Percentiles rank a stretch among this genome's conserved stretches.
Evolutionary conservation across 2,888 invertebrate genomes (phyloP).

Genomic region (Drosophila birchii): DNA sequence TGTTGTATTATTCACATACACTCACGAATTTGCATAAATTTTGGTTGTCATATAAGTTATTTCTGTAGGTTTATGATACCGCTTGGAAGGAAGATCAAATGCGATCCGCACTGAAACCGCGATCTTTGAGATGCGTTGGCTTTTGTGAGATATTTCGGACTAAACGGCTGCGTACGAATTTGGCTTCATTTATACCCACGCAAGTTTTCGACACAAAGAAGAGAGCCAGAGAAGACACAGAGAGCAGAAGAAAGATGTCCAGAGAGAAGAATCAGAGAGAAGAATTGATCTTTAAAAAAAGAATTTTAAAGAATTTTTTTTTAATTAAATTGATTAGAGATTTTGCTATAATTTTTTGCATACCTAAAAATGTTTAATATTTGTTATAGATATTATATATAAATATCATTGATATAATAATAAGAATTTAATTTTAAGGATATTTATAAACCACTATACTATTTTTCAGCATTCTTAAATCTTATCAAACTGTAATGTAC

Average conservation of each 20-base stretch:
- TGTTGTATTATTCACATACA: constrained; percentile 12
- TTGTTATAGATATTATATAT: neutral
- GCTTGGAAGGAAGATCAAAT: constrained; percentile 7
- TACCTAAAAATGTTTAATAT: too few species aligned
- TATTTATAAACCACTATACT: too few species aligned
- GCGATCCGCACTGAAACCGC: constrained; percentile 33
- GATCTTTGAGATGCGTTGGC: constrained; percentile 61
- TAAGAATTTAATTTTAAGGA: neutral
- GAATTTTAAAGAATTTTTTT: neutral
- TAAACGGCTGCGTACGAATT: constrained; percentile 77
- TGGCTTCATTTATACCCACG: constrained; percentile 80
- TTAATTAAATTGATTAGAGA: neutral
- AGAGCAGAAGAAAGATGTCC: neutral
- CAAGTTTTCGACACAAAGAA: constrained; percentile 55
- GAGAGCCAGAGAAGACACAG: constrained; percentile 21
- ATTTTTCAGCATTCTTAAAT: too few species aligned
- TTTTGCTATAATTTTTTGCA: too few species aligned
- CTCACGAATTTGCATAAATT: constrained; percentile 40
- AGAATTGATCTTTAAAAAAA: neutral
- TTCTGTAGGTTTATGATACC: constrained; percentile 21
- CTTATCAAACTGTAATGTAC: too few species aligned
- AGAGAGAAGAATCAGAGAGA: constrained; percentile 1
- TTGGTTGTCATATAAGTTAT: constrained; percentile 40
- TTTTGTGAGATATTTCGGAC: constrained; percentile 66
- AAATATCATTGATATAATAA: neutral